These are phyloP conservation scores for Oreortyx pictus DNA, from an alignment of 2,797 vertebrate genomes.

Conservation along the genomic window DNA sequence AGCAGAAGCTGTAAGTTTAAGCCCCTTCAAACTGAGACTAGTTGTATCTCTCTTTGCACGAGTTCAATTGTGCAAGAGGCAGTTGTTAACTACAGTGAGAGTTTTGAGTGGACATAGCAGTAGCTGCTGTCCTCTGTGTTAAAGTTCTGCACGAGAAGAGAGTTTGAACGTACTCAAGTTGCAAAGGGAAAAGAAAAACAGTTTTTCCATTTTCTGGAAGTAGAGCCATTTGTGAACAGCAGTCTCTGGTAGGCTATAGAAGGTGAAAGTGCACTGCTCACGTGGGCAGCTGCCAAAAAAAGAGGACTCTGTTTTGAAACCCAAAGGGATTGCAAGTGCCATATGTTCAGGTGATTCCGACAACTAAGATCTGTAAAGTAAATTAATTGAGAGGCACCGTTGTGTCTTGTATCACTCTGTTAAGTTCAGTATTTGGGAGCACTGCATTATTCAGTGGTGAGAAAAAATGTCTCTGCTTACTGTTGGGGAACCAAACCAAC, in stretches of 20 bases:
- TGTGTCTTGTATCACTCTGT: not conserved
- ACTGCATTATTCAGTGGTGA: not conserved
- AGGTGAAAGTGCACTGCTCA: not conserved
- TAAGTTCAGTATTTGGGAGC: not conserved
- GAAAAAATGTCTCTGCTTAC: not conserved
- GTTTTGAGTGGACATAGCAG: not conserved
- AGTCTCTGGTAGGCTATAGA: not conserved
- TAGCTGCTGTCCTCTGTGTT: not conserved
- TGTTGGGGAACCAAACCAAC: not conserved
- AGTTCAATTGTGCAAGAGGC: not conserved
- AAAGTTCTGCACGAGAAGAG: not conserved
- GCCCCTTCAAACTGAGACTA: not conserved
- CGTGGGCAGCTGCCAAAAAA: not conserved
- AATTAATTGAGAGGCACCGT: not conserved
- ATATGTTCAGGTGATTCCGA: not conserved
- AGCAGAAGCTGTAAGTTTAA: conserved; percentile 9
- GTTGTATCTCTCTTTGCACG: not conserved
- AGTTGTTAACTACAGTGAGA: not conserved
- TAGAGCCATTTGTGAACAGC: not conserved
- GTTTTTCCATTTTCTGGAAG: not conserved
- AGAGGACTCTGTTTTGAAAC: not conserved
- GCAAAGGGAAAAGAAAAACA: not conserved
- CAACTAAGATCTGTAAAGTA: not conserved
- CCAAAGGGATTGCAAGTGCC: rapidly evolving
- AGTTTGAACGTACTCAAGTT: not conserved